phyloP scores from a whole-genome alignment of 2,888 invertebrate species.

The Agrochola litura region DNA sequence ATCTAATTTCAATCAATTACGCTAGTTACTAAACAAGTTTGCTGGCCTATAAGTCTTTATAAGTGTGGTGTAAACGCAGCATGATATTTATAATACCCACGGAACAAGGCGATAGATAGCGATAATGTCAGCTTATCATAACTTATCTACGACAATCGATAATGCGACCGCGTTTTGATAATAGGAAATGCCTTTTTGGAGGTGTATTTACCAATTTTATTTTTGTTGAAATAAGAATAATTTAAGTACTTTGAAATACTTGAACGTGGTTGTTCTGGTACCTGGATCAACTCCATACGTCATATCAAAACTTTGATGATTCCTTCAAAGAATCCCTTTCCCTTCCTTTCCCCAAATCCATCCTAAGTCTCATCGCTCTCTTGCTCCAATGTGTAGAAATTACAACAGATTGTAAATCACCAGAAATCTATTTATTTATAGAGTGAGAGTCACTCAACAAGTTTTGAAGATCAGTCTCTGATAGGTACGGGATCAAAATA shows the following conservation, averaged over 20 bases:
- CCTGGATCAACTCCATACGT: not conserved
- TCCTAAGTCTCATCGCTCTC: too few relatives aligned
- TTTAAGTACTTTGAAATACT: not conserved
- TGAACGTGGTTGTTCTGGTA: not conserved
- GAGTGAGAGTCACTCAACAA: too few relatives aligned
- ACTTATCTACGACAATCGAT: constrained; percentile 76
- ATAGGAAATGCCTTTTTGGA: constrained; percentile 29
- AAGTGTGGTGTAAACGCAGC: constrained; percentile 64
- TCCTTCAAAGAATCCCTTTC: not conserved
- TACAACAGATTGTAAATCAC: too few relatives aligned
- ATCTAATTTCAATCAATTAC: constrained; percentile 25
- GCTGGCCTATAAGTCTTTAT: constrained; percentile 16
- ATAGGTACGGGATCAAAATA: not conserved
- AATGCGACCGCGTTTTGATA: constrained; percentile 55
- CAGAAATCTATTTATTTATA: too few relatives aligned
- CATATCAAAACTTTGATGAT: not conserved
- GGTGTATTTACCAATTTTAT: not conserved
- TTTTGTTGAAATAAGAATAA: not conserved
- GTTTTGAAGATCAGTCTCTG: not conserved
- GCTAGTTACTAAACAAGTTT: constrained; percentile 35
- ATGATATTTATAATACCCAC: constrained; percentile 54
- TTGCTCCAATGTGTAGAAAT: too few relatives aligned
- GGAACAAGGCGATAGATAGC: constrained; percentile 51
- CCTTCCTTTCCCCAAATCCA: too few relatives aligned
- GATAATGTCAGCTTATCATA: constrained; percentile 71